Conservation (phyloP, 2,888 invertebrate genomes). For the Brachynemurus nebulosus region DNA sequence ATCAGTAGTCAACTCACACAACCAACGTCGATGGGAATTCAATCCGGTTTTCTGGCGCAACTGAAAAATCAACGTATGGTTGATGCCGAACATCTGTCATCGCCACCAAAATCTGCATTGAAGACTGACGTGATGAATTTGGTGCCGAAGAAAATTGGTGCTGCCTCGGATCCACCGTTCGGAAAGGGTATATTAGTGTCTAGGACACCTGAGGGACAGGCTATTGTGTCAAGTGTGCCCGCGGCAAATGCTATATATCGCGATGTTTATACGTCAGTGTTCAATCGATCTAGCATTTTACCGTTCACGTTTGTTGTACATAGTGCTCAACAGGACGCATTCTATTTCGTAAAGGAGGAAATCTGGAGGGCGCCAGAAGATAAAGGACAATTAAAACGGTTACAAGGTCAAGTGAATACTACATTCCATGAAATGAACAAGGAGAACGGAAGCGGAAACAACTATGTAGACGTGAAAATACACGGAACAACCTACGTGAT, state of each 20-base stretch:
- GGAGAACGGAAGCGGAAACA: conserved; percentile 56
- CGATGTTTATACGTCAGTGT: conserved; percentile 85
- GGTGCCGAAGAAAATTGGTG: conserved; percentile 60
- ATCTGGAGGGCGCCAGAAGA: conserved; percentile 82
- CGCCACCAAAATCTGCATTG: conserved; percentile 65
- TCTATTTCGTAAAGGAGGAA: conserved; percentile 87
- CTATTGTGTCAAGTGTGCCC: conserved; percentile 74
- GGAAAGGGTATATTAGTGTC: conserved; percentile 79
- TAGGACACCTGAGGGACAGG: conserved; percentile 60
- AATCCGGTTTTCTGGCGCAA: conserved; percentile 73
- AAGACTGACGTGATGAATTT: conserved; percentile 66
- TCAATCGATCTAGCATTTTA: conserved; percentile 75
- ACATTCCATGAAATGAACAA: conserved; percentile 73
- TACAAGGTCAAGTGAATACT: conserved; percentile 82
- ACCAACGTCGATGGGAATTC: conserved; percentile 55
- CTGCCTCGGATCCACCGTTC: conserved; percentile 77
- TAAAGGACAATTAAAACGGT: conserved; percentile 72
- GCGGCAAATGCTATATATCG: conserved; percentile 82
- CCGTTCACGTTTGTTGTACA: conserved; percentile 81
- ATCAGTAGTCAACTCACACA: conserved; percentile 38
- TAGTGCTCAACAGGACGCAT: conserved; percentile 79
- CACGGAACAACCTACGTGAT: conserved; percentile 82
- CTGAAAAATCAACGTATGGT: conserved; percentile 65
- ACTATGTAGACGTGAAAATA: conserved; percentile 77
- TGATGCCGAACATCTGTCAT: conserved; percentile 58